A percentile compares a stretch with the other conserved stretches of the same genome.
Conservation (phyloP, 1,140 invertebrate genomes). For the Drosophila varians region DNA sequence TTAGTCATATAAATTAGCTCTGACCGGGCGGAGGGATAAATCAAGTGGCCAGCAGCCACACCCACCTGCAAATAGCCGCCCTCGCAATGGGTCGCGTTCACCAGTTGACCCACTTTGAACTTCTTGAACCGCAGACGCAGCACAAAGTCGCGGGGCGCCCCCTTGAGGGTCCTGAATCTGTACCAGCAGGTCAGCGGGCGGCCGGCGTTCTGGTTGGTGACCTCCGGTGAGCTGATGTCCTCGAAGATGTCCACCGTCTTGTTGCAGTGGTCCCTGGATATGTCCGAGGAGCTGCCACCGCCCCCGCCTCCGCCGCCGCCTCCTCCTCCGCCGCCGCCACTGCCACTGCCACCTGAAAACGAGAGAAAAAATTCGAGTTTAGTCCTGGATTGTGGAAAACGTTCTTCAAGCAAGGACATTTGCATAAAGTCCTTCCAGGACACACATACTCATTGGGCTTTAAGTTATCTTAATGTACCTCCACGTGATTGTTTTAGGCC, state of each 20-base stretch:
- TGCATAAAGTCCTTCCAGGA: background rate
- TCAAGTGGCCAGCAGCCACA: conserved; percentile 26
- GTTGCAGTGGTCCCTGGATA: conserved; percentile 90
- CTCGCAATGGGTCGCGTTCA: conserved; percentile 93
- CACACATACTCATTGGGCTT: background rate
- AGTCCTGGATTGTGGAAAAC: background rate
- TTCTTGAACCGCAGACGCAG: conserved; percentile 95
- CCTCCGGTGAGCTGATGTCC: conserved; percentile 93
- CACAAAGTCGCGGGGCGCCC: conserved; percentile 93
- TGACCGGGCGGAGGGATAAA: conserved; percentile 54
- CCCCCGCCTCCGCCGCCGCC: conserved; percentile 50
- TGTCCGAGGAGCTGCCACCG: conserved; percentile 66
- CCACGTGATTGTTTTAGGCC: conserved; percentile 15
- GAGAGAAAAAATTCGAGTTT: background rate
- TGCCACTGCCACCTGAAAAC: conserved; percentile 65
- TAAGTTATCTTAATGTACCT: background rate
- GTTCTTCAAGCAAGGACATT: background rate
- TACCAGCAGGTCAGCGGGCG: conserved; percentile 94
- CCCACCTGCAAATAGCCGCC: conserved; percentile 94
- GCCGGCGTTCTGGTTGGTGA: conserved; percentile 91
- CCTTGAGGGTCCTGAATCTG: conserved; percentile 92
- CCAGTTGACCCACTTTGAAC: conserved; percentile 94
- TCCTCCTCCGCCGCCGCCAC: conserved; percentile 47
- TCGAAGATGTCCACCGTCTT: conserved; percentile 96
- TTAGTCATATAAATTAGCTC: conserved; percentile 72